Conservation (phyloP, 2,113 vertebrate genomes). For the Pseudorectes ferrugineus region DNA sequence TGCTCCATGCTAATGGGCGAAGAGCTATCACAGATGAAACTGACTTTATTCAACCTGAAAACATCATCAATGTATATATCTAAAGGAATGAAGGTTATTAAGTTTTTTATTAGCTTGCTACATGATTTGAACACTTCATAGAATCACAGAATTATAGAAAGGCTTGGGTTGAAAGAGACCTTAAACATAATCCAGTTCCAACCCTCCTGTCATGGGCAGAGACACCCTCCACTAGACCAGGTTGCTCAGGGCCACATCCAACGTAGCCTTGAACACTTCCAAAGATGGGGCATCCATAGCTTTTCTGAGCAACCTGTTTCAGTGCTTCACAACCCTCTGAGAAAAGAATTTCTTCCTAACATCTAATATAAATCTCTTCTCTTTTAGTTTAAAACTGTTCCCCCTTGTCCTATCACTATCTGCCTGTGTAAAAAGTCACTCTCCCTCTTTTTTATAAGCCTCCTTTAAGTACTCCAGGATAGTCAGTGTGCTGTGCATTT, state of each 20-base stretch:
- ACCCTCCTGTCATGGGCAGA: not conserved
- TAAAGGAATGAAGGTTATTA: not conserved
- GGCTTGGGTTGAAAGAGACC: not conserved
- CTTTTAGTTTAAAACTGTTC: not conserved
- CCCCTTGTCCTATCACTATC: not conserved
- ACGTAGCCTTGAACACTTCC: not conserved
- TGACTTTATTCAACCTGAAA: not conserved
- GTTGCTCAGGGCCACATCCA: not conserved
- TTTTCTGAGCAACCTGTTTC: not conserved
- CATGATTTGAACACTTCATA: not conserved
- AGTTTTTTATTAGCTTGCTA: not conserved
- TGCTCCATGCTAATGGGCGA: not conserved
- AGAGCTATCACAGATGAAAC: not conserved
- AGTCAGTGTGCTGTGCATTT: not conserved
- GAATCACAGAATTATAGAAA: not conserved
- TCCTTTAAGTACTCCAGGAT: not conserved
- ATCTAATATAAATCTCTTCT: not conserved
- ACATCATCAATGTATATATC: not conserved
- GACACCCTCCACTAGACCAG: not conserved
- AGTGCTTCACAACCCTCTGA: not conserved
- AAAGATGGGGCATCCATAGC: not conserved
- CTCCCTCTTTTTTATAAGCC: not conserved
- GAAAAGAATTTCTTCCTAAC: not conserved
- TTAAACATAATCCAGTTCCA: not conserved
- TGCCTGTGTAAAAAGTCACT: not conserved